These are phyloP conservation scores for Odontocolon sp. DNA, from an alignment of 2,888 invertebrate genomes.

Conservation along the genomic window DNA sequence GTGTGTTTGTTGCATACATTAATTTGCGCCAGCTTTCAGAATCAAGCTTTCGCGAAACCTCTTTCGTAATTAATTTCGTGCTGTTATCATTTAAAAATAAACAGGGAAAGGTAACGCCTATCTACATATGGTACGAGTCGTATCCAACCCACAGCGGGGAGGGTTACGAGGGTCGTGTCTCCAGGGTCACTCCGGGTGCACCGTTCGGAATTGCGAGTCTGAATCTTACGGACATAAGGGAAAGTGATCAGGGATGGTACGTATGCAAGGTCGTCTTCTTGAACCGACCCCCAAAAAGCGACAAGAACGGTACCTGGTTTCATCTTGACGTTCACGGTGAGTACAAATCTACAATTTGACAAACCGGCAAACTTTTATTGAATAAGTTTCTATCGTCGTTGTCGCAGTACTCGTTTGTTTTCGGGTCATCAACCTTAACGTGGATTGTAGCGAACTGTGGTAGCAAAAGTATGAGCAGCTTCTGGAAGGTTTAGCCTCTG, in stretches of 20 bases:
- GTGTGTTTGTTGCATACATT: background rate
- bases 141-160: slow-evolving; percentile 98
- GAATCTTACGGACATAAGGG: slow-evolving; percentile 96
- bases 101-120: slow-evolving; percentile 97
- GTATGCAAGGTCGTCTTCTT: slow-evolving; percentile 97
- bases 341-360: slow-evolving; percentile 62
- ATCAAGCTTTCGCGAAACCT: slow-evolving; percentile 62
- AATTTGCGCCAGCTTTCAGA: slow-evolving; percentile 55
- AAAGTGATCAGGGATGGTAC: slow-evolving; percentile 98
- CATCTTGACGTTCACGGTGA: slow-evolving; percentile 96
- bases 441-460: background rate
- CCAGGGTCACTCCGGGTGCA: slow-evolving; percentile 93
- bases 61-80: slow-evolving; percentile 72
- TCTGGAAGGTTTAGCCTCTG: slow-evolving; percentile 7
- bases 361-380: background rate
- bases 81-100: slow-evolving; percentile 73
- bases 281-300: slow-evolving; percentile 95
- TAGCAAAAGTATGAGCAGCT: slow-evolving; percentile 15
- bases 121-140: slow-evolving; percentile 99
- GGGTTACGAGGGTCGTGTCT: slow-evolving; percentile 95
- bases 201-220: slow-evolving; percentile 96
- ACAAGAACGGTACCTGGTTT: slow-evolving; percentile 98
- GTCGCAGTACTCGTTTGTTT: slow-evolving; percentile 8
- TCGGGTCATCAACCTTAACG: background rate
- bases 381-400: background rate